Base-by-base conservation (phyloP, 2,888 invertebrate genomes). In the Blastobasis adustella region DNA sequence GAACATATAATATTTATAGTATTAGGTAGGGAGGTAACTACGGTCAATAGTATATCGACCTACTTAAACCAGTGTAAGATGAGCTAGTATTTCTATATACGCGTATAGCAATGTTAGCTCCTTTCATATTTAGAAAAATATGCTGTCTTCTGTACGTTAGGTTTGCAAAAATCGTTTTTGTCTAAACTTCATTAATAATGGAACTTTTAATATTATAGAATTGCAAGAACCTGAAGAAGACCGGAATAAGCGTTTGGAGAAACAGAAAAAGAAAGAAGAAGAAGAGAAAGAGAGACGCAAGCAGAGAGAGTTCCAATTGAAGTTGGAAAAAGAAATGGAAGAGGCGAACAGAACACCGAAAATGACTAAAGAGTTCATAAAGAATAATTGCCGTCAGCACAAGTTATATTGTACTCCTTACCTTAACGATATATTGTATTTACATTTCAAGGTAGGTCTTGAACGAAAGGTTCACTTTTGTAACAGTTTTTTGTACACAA, bases 341-440 rank as follows among this genome's bases (percentile, higher is more conserved):
- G 86, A 85, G 55, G 59, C 71, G 64, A 79, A 77, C 46, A 77
- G 61, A 55, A 69, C 76, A 0, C 89, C 88, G 5, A 64, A 76
- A 61, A 96, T 98, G 91, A 98, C 97, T 0, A 94, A 95, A 70
- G 92, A 94, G 61, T 93, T 92, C 49, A 89, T 98, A 47, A 90
- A 86, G 60, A 92, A 96, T 51, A 93, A 95, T 65, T 98, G 98
- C 83, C 95, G 93, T 70, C 93, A 96, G 58, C 90, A 95, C 58
- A 93, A 94, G 66, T 82, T 98, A 0, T 98, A 98, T 72, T 89
- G 92, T 60, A 98, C 98, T 0, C 98, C 98, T 0, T 84, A 93
- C 62, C 84, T 98, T 7, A 98, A 98, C 77, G 97, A 98, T 77
- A 96, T 97, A 8, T 88, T 98, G 0, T 98, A 98, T 79, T 89